Conservation (phyloP, 2,113 vertebrate species). For the Corythoichthys intestinalis region DNA sequence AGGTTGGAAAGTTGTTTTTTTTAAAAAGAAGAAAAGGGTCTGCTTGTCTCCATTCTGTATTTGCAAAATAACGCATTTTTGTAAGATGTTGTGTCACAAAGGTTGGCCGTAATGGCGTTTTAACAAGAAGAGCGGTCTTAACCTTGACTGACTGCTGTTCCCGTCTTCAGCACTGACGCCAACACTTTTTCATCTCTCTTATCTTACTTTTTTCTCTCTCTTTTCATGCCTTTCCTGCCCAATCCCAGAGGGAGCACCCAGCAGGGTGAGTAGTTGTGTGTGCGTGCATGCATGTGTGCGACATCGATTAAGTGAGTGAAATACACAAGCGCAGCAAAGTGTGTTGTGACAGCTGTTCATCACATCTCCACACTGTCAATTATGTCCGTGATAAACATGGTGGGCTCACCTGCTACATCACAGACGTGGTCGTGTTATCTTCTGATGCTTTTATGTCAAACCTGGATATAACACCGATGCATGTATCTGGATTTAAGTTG, state of each 20-base stretch:
- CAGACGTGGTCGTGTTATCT: neutral
- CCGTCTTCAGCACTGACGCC: conserved; percentile 71
- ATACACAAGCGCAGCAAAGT: conserved; percentile 38
- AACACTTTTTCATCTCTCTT: conserved; percentile 46
- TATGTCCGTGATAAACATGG: neutral
- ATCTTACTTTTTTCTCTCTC: conserved; percentile 25
- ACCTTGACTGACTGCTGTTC: conserved; percentile 67
- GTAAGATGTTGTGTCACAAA: conserved; percentile 10
- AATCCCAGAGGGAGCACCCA: conserved; percentile 75
- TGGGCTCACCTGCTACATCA: neutral
- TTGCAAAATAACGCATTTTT: conserved; percentile 33
- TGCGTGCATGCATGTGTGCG: conserved; percentile 18
- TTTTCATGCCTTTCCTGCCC: conserved; percentile 26
- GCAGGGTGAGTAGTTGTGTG: conserved; percentile 67
- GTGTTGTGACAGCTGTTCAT: conserved; percentile 44
- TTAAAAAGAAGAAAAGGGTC: conserved; percentile 25
- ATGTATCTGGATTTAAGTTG: too few species aligned
- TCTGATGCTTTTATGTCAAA: neutral
- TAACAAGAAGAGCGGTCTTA: conserved; percentile 55
- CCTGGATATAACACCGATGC: neutral
- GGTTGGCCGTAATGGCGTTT: conserved; percentile 51
- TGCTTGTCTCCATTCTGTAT: conserved; percentile 37
- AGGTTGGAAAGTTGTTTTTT: conserved; percentile 13
- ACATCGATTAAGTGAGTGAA: conserved; percentile 46
- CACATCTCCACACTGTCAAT: neutral